These are phyloP conservation scores for Bombus ignitus DNA, from an alignment of 1,140 invertebrate genomes.

Conservation along the genomic window DNA sequence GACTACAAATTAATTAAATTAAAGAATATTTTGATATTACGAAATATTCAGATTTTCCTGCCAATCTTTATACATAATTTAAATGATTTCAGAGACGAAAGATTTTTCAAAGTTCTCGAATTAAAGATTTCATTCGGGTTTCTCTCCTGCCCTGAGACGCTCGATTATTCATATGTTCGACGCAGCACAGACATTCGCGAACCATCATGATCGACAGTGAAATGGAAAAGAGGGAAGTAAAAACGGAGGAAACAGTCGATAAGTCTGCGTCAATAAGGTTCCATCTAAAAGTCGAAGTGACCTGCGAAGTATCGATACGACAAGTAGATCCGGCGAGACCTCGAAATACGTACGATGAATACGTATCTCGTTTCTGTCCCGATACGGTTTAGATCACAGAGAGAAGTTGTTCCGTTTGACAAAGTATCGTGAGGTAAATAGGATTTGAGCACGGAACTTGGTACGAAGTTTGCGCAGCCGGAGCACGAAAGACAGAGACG, in stretches of 20 bases:
- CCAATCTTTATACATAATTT: no score
- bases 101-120: neutral
- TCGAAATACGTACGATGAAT: neutral
- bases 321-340: neutral
- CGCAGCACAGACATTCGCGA: no score
- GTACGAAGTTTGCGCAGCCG: neutral
- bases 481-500: neutral
- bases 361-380: neutral
- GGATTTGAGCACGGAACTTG: neutral
- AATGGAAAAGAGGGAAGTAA: neutral
- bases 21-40: neutral
- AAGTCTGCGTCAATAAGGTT: slow-evolving; percentile 7
- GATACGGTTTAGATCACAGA: slow-evolving; percentile 15
- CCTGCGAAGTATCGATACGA: slow-evolving; percentile 1
- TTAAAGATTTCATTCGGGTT: neutral
- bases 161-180: neutral
- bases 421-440: slow-evolving; percentile 17
- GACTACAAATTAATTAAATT: neutral
- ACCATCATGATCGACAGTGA: neutral
- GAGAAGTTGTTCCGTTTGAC: slow-evolving; percentile 19
- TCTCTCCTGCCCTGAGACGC: neutral
- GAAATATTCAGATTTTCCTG: no score
- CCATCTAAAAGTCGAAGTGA: neutral
- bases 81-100: no score
- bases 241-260: neutral